Base-by-base conservation (phyloP, 2,113 vertebrate species). In the Campylorhamphus procurvoides region DNA sequence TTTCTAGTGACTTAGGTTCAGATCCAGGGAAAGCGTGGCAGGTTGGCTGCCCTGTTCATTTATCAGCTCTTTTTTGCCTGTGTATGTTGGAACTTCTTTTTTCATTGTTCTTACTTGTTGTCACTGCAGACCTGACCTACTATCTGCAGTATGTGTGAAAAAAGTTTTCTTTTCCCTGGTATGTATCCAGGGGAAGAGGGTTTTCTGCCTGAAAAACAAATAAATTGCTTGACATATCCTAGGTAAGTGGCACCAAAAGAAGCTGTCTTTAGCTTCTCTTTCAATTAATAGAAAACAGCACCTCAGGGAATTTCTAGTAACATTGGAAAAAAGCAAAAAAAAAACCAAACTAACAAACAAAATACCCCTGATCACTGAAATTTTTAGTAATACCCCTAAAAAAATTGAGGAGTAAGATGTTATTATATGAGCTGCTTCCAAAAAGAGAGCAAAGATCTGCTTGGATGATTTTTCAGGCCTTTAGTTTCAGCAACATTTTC, bases 251-350 rank as follows among this genome's bases (percentile, higher is more conserved):
- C 42, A 79, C 29, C 0, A 2, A 96, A 95, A 82, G 40, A 44
- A 87, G 18, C 58, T 46, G 52, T 58, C 82, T 87, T 93, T 85
- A 79, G 31, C 86, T 93, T 79, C 85, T 87, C 66, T 91, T 90
- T 82, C 92, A 97, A 94, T 97, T 97, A 94, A 90, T 19, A 75
- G 67, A 37, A 87, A 83, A 79, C 22, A 76, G 2, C 49, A 90
- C 49, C 82, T 83, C 82, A 29, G 82, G 82, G 87, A 90, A 83
- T 88, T 89, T 71, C 58, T 76, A 44, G 49, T 44, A 79, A 49
- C 33, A 47, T 5, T 67, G 72, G 7, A 84, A 18, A 49, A 76
- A 89, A 60, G 50, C 14, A 28, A 52, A 27, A 15, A 58, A 58
- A 58, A 62, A 16, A 22, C 20, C 31, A 33, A 69, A 50, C 25